These are phyloP conservation scores for Eulemur macaco DNA, from an alignment of 2,113 vertebrate genomes.

Conservation along the genomic window DNA sequence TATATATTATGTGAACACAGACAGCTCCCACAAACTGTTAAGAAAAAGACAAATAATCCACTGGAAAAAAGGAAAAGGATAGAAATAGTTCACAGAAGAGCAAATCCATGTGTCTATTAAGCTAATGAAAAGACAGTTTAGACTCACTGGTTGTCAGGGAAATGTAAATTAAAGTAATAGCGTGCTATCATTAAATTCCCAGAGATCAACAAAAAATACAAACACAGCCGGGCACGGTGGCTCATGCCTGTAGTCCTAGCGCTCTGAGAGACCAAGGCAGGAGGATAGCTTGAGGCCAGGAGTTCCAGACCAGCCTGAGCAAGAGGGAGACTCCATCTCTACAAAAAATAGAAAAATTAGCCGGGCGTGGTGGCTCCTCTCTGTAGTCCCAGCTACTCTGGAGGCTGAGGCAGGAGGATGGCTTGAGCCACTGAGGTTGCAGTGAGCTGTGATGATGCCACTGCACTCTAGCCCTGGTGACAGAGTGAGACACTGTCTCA, in stretches of 20 bases:
- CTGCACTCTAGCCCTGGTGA: too few relatives aligned
- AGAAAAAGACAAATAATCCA: background rate
- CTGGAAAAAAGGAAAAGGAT: background rate
- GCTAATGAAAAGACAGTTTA: background rate
- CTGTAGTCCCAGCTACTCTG: too few relatives aligned
- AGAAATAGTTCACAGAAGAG: background rate
- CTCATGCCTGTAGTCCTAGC: too few relatives aligned
- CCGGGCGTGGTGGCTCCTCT: accelerated
- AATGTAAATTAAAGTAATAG: background rate
- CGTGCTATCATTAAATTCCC: background rate
- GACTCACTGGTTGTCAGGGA: background rate
- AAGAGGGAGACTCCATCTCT: too few relatives aligned
- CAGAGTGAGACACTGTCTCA: too few relatives aligned
- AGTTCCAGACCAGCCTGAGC: too few relatives aligned
- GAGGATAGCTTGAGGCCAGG: too few relatives aligned
- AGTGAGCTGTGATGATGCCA: too few relatives aligned
- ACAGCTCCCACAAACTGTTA: background rate
- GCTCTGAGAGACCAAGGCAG: too few relatives aligned
- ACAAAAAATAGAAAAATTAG: too few relatives aligned
- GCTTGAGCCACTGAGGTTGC: too few relatives aligned
- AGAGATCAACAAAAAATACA: background rate
- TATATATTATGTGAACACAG: background rate
- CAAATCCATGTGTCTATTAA: background rate
- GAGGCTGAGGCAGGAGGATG: too few relatives aligned
- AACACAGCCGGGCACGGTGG: background rate